Evolutionary conservation across 1,140 invertebrate species (phyloP), one percentile per base, ranked within the genome.

Genomic region (Zaprionus africanus): DNA sequence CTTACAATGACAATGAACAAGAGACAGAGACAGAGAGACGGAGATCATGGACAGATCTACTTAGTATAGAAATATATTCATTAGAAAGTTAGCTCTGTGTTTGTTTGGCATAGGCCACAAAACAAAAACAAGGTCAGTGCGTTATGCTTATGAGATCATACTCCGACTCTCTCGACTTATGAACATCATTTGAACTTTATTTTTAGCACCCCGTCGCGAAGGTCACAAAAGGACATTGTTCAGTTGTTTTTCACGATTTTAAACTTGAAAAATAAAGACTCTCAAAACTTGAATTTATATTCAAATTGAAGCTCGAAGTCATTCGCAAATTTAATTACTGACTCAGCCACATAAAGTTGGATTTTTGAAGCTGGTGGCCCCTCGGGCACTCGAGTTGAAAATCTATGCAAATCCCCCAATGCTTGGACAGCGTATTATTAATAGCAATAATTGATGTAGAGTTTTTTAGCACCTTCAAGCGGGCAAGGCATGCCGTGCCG

Each of bases 371-470:
- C 43, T 49, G 28, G 4, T 46, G 43, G 26, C 17, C 28, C 46
- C 68, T 62, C 41, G 36, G 62, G 74, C 61, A 65, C 46, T 26
- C 46, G 38, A 49, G 36, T 56, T 36, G 61, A 53, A 63, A 67
- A 58, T 36, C 34, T 69, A 76, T 76, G 67, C 67, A 76, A 71
- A 76, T 66, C 60, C 26, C 56, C n/a, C 6, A 66, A 51, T 63
- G 73, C 59, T 43, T 77, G 58, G 75, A 67, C 83, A 70, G 84
- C 78, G 69, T 79, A 76, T 62, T 76, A 88, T 88, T 88, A 77
- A 90, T 84, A 84, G 79, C 78, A 79, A 90, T 90, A 88, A 88
- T 90, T 81, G 87, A 88, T 88, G 84, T 80, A 61, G 75, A 73
- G 69, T 88, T 87, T 66, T 58, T 86, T 88, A 90, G 81, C 84